These are phyloP conservation scores for Euschistus heros DNA, from an alignment of 1,140 invertebrate genomes.

Conservation along the genomic window DNA sequence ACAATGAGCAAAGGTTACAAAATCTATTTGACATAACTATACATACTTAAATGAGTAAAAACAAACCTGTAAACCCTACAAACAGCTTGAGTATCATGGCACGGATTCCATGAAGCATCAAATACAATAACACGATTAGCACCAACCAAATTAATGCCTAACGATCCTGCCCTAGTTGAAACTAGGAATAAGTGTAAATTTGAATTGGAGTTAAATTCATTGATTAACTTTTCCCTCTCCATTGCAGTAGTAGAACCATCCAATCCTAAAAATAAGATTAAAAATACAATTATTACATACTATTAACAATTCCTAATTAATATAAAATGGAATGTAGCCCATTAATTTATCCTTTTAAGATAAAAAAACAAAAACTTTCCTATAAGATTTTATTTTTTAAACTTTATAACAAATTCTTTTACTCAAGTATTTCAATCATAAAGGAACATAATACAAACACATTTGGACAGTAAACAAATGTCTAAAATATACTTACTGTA, in stretches of 20 bases:
- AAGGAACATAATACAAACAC: no score
- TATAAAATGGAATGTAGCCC: no score
- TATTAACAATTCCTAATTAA: no score
- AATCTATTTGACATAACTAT: no score
- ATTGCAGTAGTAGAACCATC: conserved; percentile 90
- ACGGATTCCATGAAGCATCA: conserved; percentile 99
- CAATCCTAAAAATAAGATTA: conserved; percentile 45
- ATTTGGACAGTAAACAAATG: no score
- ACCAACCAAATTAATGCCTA: conserved; percentile 95
- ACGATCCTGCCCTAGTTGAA: conserved; percentile 91
- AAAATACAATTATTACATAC: not conserved
- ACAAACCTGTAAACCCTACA: conserved; percentile 81
- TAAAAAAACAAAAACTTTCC: no score
- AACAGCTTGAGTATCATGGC: conserved; percentile 96
- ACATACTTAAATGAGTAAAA: no score
- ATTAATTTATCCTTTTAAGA: no score
- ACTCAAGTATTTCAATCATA: no score
- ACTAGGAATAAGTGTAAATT: conserved; percentile 86
- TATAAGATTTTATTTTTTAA: no score
- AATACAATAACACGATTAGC: conserved; percentile 96
- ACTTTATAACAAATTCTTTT: no score
- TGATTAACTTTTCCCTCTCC: conserved; percentile 92
- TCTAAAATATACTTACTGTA: conserved; percentile 77
- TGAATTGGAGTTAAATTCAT: conserved; percentile 91
- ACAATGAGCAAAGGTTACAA: no score